Evolutionary conservation across 2,113 vertebrate species (phyloP).

Genomic region (Aegithalos caudatus): DNA sequence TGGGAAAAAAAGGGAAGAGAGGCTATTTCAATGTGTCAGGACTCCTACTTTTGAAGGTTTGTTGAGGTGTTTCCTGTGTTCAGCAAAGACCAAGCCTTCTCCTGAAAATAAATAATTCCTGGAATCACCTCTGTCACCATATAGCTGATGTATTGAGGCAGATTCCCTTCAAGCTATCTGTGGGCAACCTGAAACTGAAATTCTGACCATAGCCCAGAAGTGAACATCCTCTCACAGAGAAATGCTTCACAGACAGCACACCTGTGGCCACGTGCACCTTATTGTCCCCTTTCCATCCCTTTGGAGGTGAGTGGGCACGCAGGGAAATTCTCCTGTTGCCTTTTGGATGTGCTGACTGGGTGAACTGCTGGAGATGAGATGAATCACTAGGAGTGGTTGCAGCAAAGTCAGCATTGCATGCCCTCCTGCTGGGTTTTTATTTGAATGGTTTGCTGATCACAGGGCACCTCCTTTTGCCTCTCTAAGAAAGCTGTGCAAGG

Average conservation of each 20-base stretch:
- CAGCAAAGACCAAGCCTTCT: not conserved
- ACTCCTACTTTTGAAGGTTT: not conserved
- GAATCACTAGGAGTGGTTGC: slow-evolving; percentile 43
- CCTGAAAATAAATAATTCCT: not conserved
- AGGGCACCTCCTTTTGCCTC: slow-evolving; percentile 17
- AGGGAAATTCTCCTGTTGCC: not conserved
- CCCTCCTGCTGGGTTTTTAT: slow-evolving; percentile 2
- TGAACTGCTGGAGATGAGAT: not conserved
- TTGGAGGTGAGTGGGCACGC: accelerated
- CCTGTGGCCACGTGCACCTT: not conserved
- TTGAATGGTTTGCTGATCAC: not conserved
- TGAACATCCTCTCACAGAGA: not conserved
- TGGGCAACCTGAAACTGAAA: not conserved
- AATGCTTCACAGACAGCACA: not conserved
- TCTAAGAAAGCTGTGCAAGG: slow-evolving; percentile 20
- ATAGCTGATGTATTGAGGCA: not conserved
- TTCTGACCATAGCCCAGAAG: not conserved
- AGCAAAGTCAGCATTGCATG: not conserved
- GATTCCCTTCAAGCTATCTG: not conserved
- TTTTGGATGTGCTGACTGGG: not conserved
- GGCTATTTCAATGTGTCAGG: not conserved
- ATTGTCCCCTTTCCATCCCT: not conserved
- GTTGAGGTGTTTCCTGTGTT: not conserved
- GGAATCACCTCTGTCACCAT: not conserved
- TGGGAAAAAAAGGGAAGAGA: not conserved